These are phyloP conservation scores for Colaptes auratus DNA, from an alignment of 2,113 vertebrate species.

Conservation along the genomic window DNA sequence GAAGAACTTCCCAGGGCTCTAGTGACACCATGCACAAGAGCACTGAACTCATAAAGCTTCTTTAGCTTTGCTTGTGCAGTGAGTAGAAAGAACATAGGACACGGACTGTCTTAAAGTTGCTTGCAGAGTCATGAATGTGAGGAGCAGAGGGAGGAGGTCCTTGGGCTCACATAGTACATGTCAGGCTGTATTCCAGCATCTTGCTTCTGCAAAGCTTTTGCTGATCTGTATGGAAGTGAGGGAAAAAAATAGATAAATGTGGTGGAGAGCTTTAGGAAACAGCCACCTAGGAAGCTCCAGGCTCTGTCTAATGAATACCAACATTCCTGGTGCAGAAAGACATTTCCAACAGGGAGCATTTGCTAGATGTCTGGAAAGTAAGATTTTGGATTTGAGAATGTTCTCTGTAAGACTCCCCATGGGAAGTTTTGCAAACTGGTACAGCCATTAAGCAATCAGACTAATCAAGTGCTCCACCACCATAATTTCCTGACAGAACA, in stretches of 20 bases:
- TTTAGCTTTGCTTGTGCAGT: not conserved
- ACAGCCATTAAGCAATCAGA: not conserved
- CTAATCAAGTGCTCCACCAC: not conserved
- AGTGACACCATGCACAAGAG: not conserved
- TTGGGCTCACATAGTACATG: not conserved
- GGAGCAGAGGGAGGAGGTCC: not conserved
- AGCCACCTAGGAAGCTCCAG: not conserved
- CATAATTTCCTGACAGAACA: not conserved
- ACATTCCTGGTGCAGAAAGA: not conserved
- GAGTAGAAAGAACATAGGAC: not conserved
- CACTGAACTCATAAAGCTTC: not conserved
- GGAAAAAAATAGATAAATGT: not conserved
- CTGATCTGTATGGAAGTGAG: not conserved
- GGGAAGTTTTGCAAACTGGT: not conserved
- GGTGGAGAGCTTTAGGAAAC: not conserved
- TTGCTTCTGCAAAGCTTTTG: not conserved
- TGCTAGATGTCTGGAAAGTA: not conserved
- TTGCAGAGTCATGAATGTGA: not conserved
- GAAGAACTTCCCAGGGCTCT: not conserved
- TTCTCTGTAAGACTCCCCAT: not conserved
- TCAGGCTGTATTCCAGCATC: not conserved
- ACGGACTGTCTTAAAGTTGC: not conserved
- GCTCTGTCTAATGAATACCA: not conserved
- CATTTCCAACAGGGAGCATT: not conserved
- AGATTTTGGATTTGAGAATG: not conserved